These are phyloP conservation scores for Oikopleura vanhoeffeni DNA, from an alignment of 23 tunicate genomes.

Conservation along the genomic window DNA sequence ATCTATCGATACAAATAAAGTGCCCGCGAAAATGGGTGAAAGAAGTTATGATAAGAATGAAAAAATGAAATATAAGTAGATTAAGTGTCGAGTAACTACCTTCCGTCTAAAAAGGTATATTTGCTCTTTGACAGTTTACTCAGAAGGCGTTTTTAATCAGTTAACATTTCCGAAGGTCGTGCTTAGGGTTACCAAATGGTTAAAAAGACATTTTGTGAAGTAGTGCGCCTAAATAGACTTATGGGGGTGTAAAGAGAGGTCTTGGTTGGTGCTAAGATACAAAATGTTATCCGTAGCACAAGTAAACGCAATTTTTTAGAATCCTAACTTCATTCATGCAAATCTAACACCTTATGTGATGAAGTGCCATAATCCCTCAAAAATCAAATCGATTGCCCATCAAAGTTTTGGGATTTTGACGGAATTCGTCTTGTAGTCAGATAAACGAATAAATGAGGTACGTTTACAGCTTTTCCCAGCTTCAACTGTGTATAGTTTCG, in stretches of 20 bases:
- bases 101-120: too few species aligned
- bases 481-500: constrained; percentile 50
- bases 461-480: constrained; percentile 79
- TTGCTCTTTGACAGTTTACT: too few species aligned
- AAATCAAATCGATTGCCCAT: constrained; percentile 84
- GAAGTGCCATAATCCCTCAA: constrained; percentile 91
- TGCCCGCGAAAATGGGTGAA: not conserved
- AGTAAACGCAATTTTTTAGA: too few species aligned
- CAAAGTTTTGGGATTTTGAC: constrained; percentile 24
- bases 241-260: too few species aligned
- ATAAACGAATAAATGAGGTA: constrained; percentile 86
- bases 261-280: too few species aligned
- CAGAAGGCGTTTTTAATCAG: too few species aligned
- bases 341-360: constrained; percentile 22
- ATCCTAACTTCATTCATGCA: not conserved
- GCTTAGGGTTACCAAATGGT: too few species aligned
- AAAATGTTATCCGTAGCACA: too few species aligned
- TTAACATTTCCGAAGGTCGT: too few species aligned
- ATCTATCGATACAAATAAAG: not conserved
- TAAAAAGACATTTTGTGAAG: too few species aligned
- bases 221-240: too few species aligned
- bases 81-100: too few species aligned
- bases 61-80: not conserved
- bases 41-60: not conserved
- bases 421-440: constrained; percentile 23